phyloP scores from a whole-genome alignment of 1,140 invertebrate genomes.

The Andrena cerasifolii region DNA sequence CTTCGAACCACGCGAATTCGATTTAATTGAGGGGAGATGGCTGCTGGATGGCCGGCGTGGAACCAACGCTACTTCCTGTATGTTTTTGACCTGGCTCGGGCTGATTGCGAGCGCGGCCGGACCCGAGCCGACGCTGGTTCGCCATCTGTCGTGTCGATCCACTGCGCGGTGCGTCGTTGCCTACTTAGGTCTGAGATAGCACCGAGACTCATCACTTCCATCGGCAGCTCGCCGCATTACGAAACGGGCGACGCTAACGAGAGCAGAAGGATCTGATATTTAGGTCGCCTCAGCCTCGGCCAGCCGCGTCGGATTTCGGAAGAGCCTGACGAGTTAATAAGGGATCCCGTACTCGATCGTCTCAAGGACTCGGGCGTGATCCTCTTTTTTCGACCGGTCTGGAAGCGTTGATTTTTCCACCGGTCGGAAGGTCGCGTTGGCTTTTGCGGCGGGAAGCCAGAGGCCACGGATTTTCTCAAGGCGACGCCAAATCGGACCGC shows the following conservation, averaged over 20 bases:
- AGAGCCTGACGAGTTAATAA: constrained; percentile 66
- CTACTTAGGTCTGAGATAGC: neutral
- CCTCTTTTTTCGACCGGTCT: constrained; percentile 43
- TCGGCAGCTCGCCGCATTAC: neutral
- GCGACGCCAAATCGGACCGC: constrained; percentile 24
- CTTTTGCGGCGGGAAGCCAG: constrained; percentile 36
- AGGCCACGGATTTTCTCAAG: constrained; percentile 56
- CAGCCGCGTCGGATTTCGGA: constrained; percentile 54
- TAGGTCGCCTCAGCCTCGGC: constrained; percentile 9
- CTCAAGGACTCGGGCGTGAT: constrained; percentile 64
- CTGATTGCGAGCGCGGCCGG: too few relatives aligned
- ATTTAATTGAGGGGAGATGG: constrained; percentile 26
- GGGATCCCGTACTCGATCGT: constrained; percentile 65
- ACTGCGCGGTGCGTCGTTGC: too few relatives aligned
- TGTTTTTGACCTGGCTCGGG: neutral
- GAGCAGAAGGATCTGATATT: constrained; percentile 10
- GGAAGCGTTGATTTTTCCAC: constrained; percentile 57
- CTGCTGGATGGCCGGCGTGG: neutral
- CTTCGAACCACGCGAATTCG: neutral
- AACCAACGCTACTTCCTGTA: neutral
- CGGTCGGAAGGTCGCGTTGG: constrained; percentile 47
- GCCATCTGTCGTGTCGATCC: too few relatives aligned
- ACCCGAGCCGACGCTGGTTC: too few relatives aligned
- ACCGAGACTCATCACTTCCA: neutral
- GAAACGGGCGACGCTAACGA: neutral